phyloP scores from a whole-genome alignment of 1,140 invertebrate species.

The Callitettix versicolor region DNA sequence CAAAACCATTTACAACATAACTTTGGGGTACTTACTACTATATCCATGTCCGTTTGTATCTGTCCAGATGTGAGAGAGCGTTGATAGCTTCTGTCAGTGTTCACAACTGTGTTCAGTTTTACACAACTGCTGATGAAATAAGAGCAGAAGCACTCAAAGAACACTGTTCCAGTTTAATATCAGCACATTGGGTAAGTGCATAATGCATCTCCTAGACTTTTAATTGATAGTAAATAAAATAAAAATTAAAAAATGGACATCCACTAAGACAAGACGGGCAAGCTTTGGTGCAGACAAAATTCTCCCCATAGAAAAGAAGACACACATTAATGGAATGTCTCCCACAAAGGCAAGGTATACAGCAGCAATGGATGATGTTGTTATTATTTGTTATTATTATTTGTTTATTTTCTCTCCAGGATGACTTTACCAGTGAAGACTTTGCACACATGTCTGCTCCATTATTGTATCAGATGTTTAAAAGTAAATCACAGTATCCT shows the following conservation, averaged over 20 bases:
- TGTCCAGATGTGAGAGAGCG: slow-evolving; percentile 72
- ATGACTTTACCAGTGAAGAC: slow-evolving; percentile 81
- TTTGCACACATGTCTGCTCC: slow-evolving; percentile 87
- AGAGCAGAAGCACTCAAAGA: slow-evolving; percentile 63
- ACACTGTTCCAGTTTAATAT: slow-evolving; percentile 83
- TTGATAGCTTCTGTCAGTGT: slow-evolving; percentile 76
- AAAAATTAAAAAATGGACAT: no score
- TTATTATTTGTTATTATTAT: no score
- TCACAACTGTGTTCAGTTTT: slow-evolving; percentile 81
- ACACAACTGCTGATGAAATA: slow-evolving; percentile 86
- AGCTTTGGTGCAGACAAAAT: no score
- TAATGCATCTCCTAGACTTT: no score
- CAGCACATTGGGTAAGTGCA: slow-evolving; percentile 76
- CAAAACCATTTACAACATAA: no score
- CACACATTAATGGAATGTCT: no score
- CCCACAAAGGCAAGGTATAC: no score
- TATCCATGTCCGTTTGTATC: slow-evolving; percentile 5
- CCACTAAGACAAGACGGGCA: no score
- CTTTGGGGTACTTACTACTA: no score
- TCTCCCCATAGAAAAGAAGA: no score
- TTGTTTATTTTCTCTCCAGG: slow-evolving; percentile 36
- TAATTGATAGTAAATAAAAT: no score
- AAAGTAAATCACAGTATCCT: slow-evolving; percentile 77
- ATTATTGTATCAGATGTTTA: slow-evolving; percentile 80
- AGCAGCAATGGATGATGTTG: no score